Evolutionary conservation across 2,797 vertebrate genomes (phyloP).

Genomic region (Cossypha caffra): DNA sequence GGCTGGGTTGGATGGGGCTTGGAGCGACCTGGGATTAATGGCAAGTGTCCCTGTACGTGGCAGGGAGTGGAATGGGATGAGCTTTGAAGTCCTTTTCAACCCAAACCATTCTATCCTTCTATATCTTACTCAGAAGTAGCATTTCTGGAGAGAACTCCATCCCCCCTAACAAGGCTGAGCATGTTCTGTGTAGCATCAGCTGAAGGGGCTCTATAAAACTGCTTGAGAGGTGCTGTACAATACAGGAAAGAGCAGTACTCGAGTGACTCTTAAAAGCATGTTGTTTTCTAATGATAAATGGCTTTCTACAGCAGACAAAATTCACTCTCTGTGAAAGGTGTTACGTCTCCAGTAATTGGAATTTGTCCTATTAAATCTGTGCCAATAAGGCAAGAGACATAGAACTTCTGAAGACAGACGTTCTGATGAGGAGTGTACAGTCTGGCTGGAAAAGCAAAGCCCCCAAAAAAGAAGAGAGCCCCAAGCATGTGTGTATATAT

Average conservation of each 20-base stretch:
- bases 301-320: not conserved
- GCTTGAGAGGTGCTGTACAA: not conserved
- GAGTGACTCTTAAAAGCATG: not conserved
- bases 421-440: not conserved
- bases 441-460: not conserved
- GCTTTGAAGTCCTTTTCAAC: not conserved
- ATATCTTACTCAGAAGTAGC: not conserved
- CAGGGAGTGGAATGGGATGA: not conserved
- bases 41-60: not conserved
- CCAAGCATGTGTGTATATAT: rapidly evolving
- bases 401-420: not conserved
- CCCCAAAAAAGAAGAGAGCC: not conserved
- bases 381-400: not conserved
- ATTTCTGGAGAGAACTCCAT: not conserved
- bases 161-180: not conserved
- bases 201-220: not conserved
- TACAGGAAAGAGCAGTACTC: not conserved
- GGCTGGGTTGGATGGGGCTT: not conserved
- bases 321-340: not conserved
- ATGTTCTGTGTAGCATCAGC: not conserved
- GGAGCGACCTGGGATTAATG: not conserved
- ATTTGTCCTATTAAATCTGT: not conserved
- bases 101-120: not conserved
- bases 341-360: not conserved
- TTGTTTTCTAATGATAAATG: not conserved